A percentile compares a stretch with the other conserved stretches of the same genome.
Evolutionary conservation across 1,140 invertebrate species (phyloP).

Genomic region (Scaptomyza montana): DNA sequence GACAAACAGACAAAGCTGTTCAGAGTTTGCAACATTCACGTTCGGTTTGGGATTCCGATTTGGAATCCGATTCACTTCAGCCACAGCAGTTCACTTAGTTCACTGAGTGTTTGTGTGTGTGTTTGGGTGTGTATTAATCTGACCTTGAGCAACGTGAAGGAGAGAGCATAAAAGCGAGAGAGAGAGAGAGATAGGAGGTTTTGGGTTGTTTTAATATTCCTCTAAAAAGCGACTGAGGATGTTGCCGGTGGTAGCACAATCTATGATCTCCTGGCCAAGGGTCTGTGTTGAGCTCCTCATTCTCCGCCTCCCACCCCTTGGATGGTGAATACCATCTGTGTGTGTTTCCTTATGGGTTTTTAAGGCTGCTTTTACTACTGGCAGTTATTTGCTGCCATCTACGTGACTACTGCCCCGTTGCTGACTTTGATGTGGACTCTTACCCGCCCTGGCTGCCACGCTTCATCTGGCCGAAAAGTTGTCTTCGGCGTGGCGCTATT

Average conservation of each 20-base stretch:
- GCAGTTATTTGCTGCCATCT: conserved; percentile 73
- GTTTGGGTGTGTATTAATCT: conserved; percentile 30
- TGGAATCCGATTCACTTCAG: conserved; percentile 15
- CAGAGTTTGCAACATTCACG: conserved; percentile 13
- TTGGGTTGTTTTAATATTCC: conserved; percentile 69
- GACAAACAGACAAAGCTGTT: conserved; percentile 13
- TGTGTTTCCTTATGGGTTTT: conserved; percentile 26
- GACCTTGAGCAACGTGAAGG: conserved; percentile 70
- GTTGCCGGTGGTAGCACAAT: conserved; percentile 14
- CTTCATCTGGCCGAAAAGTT: conserved; percentile 14
- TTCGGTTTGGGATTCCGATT: conserved; percentile 19
- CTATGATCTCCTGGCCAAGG: conserved; percentile 6
- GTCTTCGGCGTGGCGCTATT: not conserved
- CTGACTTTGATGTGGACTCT: conserved; percentile 47
- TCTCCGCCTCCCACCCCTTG: conserved; percentile 2
- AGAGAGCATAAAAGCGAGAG: conserved; percentile 46
- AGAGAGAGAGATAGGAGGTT: conserved; percentile 1
- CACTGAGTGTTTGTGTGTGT: not conserved
- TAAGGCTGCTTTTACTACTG: conserved; percentile 41
- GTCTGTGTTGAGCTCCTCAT: conserved; percentile 5
- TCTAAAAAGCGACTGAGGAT: conserved; percentile 47
- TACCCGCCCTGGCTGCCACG: conserved; percentile 1
- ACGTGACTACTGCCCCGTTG: conserved; percentile 50
- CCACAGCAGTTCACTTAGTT: conserved; percentile 13
- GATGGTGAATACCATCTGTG: conserved; percentile 10